Percentiles rank a stretch among this genome's conserved stretches.
Conservation (phyloP, 1,140 invertebrate genomes). For the Calephelis nemesis region DNA sequence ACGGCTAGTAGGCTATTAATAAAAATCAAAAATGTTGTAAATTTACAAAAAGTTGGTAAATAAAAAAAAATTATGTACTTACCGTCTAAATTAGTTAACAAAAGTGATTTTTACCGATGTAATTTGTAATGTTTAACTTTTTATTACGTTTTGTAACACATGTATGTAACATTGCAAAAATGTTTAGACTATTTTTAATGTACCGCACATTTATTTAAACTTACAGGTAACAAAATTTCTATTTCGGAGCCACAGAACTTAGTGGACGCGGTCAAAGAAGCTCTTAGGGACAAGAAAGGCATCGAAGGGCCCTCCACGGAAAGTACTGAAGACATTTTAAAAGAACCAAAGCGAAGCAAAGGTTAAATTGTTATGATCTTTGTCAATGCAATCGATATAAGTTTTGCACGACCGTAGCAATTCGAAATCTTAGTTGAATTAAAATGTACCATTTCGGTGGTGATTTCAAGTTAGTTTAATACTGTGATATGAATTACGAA, state of each 20-base stretch:
- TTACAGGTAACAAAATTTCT: slow-evolving; percentile 83
- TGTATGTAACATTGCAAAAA: no score
- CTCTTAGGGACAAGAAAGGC: slow-evolving; percentile 76
- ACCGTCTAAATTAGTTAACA: no score
- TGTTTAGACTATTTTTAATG: no score
- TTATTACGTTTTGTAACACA: no score
- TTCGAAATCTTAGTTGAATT: slow-evolving; percentile 31
- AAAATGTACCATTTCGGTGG: neutral
- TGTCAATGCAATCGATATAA: slow-evolving; percentile 24
- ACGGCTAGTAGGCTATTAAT: no score
- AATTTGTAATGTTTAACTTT: no score
- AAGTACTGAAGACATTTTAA: slow-evolving; percentile 49
- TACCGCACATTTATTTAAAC: slow-evolving; percentile 2
- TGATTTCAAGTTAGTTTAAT: slow-evolving; percentile 23
- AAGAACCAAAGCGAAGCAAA: slow-evolving; percentile 72
- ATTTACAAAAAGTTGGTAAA: no score
- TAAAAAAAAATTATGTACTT: no score
- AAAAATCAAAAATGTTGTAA: no score
- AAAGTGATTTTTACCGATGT: no score
- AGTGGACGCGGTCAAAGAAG: slow-evolving; percentile 82
- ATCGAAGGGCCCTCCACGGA: slow-evolving; percentile 39
- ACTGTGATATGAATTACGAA: slow-evolving; percentile 34
- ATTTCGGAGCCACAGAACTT: slow-evolving; percentile 80
- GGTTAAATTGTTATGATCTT: slow-evolving; percentile 43
- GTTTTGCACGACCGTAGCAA: slow-evolving; percentile 25